Evolutionary conservation across 2,113 vertebrate genomes (phyloP), one percentile per base, ranked within the genome.

Genomic region (Calypte anna): DNA sequence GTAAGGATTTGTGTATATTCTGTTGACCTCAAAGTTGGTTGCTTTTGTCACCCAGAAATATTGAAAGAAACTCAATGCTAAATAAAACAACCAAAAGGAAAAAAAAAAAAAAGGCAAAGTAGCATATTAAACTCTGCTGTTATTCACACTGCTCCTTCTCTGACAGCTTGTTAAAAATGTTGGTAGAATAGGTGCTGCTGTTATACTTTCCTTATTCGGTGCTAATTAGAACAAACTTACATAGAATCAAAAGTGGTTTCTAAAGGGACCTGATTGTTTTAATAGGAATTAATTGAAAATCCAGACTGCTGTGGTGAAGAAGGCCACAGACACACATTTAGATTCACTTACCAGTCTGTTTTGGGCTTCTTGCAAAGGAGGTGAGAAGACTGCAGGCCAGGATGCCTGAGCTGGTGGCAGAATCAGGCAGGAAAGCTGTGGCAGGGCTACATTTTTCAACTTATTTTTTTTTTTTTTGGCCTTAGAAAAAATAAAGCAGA

Each of bases 161-260:
- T 97, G 96, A 97, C 97, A 98, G 97, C 97, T 97, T 96, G 97
- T 95, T 95, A 96, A 97, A 96, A 72, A 89, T 46, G 93, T 88
- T 96, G 97, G 94, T 93, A 84, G 96, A 84, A 91, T 96, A 97
- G 96, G 97, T 97, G 97, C 96, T 94, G 67, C 94, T 92, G 96
- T 95, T 91, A 93, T 76, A 90, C 97, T 98, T 97, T 96, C 40
- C 62, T 96, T 98, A 98, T 98, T 98, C 95, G 90, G 98, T 64
- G 98, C 98, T 98, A 98, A 98, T 98, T 97, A 98, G 97, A 96
- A 82, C 89, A 94, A 93, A 96, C 82, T 97, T 61, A 78, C 62
- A 91, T 36, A 38, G 83, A 87, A 89, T 77, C 74, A 57, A 61
- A 93, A 88, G 38, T 0, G 3, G 9, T 62, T 96, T 87, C 58